phyloP scores from a whole-genome alignment of 2,888 invertebrate species.

The Glaucopsyche alexis region DNA sequence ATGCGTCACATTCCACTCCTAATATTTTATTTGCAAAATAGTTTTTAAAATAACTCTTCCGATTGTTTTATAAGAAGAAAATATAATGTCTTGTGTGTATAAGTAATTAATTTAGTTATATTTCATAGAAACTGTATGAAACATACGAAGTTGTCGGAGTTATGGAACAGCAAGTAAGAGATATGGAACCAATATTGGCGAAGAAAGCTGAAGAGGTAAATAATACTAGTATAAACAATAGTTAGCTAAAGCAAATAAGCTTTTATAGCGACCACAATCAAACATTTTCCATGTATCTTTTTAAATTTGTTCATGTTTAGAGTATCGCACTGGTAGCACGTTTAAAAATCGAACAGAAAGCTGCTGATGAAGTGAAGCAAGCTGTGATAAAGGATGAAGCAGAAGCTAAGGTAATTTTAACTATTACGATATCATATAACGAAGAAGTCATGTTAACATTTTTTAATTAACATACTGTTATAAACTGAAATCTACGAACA shows the following conservation, averaged over 20 bases:
- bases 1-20: too few relatives aligned
- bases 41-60: too few relatives aligned
- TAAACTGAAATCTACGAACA: constrained; percentile 45
- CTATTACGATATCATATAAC: background rate
- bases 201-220: constrained; percentile 84
- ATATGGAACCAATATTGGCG: constrained; percentile 89
- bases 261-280: background rate
- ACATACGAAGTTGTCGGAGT: constrained; percentile 89
- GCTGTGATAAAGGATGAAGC: constrained; percentile 91
- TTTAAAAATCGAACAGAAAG: constrained; percentile 88
- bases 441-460: too few relatives aligned
- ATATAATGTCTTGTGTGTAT: background rate
- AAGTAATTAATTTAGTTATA: background rate
- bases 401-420: constrained; percentile 83
- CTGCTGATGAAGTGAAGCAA: constrained; percentile 89
- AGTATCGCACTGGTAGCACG: constrained; percentile 87
- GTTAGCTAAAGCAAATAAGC: too few relatives aligned
- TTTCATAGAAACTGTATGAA: constrained; percentile 85
- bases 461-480: too few relatives aligned
- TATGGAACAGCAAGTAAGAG: constrained; percentile 91
- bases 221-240: background rate
- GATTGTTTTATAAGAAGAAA: too few relatives aligned
- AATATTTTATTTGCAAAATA: too few relatives aligned
- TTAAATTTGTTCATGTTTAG: constrained; percentile 29
- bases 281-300: background rate